These are phyloP conservation scores for Drosophila miranda DNA, from an alignment of 1,140 invertebrate species.

Conservation along the genomic window DNA sequence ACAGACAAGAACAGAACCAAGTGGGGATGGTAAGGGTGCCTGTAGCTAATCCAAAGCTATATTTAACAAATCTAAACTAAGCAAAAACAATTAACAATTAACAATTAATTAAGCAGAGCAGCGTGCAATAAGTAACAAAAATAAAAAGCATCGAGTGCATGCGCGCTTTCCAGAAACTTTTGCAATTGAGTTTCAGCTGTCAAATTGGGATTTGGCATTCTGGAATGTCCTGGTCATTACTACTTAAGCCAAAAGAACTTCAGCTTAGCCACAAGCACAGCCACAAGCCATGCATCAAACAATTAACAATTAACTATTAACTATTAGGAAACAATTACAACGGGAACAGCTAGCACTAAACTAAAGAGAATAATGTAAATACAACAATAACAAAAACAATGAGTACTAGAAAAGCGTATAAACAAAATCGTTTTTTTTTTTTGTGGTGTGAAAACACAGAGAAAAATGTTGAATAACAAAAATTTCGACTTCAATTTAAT, in stretches of 20 bases:
- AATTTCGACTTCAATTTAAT: slow-evolving; percentile 8
- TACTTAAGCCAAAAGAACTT: slow-evolving; percentile 3
- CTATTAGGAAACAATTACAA: slow-evolving; percentile 1
- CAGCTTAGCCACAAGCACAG: slow-evolving; percentile 2
- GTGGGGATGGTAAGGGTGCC: no score
- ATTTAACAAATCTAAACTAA: not conserved
- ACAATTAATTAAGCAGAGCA: no score
- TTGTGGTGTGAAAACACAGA: slow-evolving; percentile 14
- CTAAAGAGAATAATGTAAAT: slow-evolving; percentile 21
- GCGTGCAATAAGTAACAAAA: slow-evolving; percentile 17
- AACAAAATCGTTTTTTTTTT: slow-evolving; percentile 17
- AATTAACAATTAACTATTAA: slow-evolving; percentile 8
- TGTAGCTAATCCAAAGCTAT: no score
- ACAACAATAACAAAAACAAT: slow-evolving; percentile 2
- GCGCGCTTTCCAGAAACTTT: not conserved
- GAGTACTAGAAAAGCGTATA: slow-evolving; percentile 5
- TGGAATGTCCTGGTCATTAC: no score
- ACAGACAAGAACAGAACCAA: no score
- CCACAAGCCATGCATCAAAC: slow-evolving; percentile 9
- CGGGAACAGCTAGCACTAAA: slow-evolving; percentile 11
- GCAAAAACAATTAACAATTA: not conserved
- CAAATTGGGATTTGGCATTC: not conserved
- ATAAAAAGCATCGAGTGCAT: slow-evolving; percentile 2
- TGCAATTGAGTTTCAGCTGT: not conserved
- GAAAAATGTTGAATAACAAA: slow-evolving; percentile 48